These are phyloP conservation scores for Euphydryas editha DNA, from an alignment of 2,888 invertebrate species.

Conservation along the genomic window DNA sequence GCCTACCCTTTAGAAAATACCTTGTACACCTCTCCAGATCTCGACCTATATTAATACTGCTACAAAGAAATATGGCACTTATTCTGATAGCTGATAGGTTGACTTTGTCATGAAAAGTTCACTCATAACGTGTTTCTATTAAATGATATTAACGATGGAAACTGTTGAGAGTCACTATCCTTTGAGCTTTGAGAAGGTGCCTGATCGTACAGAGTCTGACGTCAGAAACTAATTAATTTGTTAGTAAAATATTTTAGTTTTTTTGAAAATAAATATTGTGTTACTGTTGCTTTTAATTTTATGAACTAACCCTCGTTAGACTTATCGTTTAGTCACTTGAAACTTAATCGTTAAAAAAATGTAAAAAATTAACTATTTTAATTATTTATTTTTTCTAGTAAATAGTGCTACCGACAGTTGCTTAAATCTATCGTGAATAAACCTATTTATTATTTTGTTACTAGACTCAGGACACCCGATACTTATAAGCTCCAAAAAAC, in stretches of 20 bases:
- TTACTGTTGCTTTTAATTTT: too few species aligned
- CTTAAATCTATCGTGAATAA: too few species aligned
- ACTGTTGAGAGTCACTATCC: conserved; percentile 38
- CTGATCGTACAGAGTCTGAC: not conserved
- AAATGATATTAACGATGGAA: conserved; percentile 21
- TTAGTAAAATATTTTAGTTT: not conserved
- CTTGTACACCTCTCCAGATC: not conserved
- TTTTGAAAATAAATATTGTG: not conserved
- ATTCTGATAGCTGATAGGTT: not conserved
- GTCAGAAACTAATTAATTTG: not conserved
- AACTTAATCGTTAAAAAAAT: too few species aligned
- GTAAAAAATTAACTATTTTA: too few species aligned
- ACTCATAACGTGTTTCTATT: not conserved
- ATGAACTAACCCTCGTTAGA: too few species aligned
- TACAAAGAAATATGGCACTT: conserved; percentile 6
- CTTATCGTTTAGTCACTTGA: too few species aligned
- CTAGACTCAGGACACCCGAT: too few species aligned
- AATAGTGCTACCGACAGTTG: too few species aligned
- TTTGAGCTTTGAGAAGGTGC: conserved; percentile 25
- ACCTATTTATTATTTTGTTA: too few species aligned
- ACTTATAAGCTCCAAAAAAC: too few species aligned
- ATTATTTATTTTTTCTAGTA: too few species aligned
- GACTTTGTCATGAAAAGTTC: not conserved
- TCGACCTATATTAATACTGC: not conserved
- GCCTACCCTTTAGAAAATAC: conserved; percentile 26